Conservation (phyloP, 2,113 vertebrate genomes). For the Cyphomyrus discorhynchus region DNA sequence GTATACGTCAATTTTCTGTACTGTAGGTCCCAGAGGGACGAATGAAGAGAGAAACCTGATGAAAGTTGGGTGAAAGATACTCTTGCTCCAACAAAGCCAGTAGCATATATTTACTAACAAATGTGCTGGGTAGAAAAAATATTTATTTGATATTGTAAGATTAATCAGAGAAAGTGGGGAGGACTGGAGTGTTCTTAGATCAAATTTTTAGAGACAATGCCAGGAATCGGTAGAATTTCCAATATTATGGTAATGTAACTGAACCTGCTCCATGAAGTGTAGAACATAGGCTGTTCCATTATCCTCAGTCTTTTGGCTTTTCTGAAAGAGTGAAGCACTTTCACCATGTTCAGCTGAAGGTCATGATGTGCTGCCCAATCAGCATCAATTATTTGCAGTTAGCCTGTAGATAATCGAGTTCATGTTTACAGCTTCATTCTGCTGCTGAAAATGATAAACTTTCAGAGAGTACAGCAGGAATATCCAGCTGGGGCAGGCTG, state of each 20-base stretch:
- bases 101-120: not conserved
- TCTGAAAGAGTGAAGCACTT: not conserved
- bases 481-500: not conserved
- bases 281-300: not conserved
- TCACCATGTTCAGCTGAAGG: not conserved
- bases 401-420: not conserved
- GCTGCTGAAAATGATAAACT: not conserved
- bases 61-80: not conserved
- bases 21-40: not conserved
- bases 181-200: not conserved
- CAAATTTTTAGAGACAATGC: not conserved
- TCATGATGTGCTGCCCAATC: not conserved
- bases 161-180: not conserved
- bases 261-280: not conserved
- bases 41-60: not conserved
- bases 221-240: not conserved
- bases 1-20: not conserved
- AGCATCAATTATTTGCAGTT: not conserved
- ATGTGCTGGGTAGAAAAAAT: not conserved
- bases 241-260: not conserved
- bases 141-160: not conserved
- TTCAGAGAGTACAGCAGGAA: not conserved
- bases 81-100: not conserved
- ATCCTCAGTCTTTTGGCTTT: not conserved
- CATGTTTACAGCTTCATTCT: not conserved